These are phyloP conservation scores for Silurus asotus DNA, from an alignment of 2,113 vertebrate genomes.

Conservation along the genomic window DNA sequence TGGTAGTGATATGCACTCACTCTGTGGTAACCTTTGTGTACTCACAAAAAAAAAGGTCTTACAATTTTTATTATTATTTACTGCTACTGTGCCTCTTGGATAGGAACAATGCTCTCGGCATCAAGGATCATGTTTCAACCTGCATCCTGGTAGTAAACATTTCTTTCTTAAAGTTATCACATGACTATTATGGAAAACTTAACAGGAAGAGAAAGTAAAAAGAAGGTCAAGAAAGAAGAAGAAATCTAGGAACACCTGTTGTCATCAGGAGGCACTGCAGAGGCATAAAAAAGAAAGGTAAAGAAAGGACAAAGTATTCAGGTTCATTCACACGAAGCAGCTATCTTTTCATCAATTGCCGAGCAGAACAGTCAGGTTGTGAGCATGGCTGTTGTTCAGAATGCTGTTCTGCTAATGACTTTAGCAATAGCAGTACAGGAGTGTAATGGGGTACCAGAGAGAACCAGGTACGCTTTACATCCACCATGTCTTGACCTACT, in stretches of 20 bases:
- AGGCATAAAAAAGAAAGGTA: constrained; percentile 38
- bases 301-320: constrained; percentile 3
- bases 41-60: neutral
- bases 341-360: neutral
- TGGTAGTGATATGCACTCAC: constrained; percentile 32
- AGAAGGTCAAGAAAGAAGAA: constrained; percentile 8
- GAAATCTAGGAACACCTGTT: constrained; percentile 15
- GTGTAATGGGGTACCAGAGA: neutral
- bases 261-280: constrained; percentile 30
- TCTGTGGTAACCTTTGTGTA: constrained; percentile 28
- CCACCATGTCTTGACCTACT: constrained; percentile 41
- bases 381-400: constrained; percentile 12
- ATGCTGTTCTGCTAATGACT: constrained; percentile 17
- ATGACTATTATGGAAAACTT: constrained; percentile 1
- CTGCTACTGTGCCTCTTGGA: neutral
- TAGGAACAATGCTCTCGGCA: neutral
- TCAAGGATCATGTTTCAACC: constrained; percentile 6
- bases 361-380: neutral
- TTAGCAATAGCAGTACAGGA: constrained; percentile 2
- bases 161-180: constrained; percentile 11
- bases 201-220: constrained; percentile 4
- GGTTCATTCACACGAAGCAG: neutral
- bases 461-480: constrained; percentile 4
- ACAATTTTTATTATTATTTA: neutral
- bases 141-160: constrained; percentile 1